These are phyloP conservation scores for Aethina tumida DNA, from an alignment of 1,140 invertebrate species.

Conservation along the genomic window DNA sequence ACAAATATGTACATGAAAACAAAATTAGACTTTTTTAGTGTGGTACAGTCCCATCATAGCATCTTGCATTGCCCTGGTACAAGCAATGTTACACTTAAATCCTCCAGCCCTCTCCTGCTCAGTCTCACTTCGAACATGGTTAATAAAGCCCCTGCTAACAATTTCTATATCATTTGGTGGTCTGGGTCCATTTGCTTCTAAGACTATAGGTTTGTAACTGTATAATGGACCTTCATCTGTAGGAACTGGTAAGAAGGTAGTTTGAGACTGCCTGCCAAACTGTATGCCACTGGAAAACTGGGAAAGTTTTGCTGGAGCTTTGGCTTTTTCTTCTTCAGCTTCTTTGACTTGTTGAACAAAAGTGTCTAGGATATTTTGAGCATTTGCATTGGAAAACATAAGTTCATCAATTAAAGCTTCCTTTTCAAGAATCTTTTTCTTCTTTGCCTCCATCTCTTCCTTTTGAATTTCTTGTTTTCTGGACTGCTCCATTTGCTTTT, in stretches of 20 bases:
- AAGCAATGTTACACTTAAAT: slow-evolving; percentile 71
- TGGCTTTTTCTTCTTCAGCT: slow-evolving; percentile 38
- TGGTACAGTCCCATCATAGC: slow-evolving; percentile 77
- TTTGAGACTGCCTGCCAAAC: slow-evolving; percentile 48
- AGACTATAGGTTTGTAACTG: slow-evolving; percentile 49
- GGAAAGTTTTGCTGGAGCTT: slow-evolving; percentile 38
- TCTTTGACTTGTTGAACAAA: slow-evolving; percentile 67
- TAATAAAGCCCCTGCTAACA: slow-evolving; percentile 57
- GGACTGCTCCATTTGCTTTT: slow-evolving; percentile 61
- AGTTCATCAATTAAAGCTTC: slow-evolving; percentile 89
- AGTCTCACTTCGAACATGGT: slow-evolving; percentile 61
- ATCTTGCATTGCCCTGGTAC: slow-evolving; percentile 81
- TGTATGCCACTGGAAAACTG: slow-evolving; percentile 77
- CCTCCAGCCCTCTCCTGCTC: slow-evolving; percentile 78
- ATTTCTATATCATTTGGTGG: slow-evolving; percentile 58
- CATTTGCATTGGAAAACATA: slow-evolving; percentile 84
- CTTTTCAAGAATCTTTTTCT: slow-evolving; percentile 73
- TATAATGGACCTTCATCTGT: slow-evolving; percentile 67
- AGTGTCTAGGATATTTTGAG: slow-evolving; percentile 74
- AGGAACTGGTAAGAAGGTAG: slow-evolving; percentile 52
- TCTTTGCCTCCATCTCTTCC: slow-evolving; percentile 67
- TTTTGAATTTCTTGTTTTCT: slow-evolving; percentile 47
- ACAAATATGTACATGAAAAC: neutral
- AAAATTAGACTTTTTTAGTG: slow-evolving; percentile 30
- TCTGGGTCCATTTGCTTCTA: slow-evolving; percentile 60